Evolutionary conservation across 2,888 invertebrate species (phyloP), one percentile per base, ranked within the genome.

Genomic region (Ophioninae sp.): DNA sequence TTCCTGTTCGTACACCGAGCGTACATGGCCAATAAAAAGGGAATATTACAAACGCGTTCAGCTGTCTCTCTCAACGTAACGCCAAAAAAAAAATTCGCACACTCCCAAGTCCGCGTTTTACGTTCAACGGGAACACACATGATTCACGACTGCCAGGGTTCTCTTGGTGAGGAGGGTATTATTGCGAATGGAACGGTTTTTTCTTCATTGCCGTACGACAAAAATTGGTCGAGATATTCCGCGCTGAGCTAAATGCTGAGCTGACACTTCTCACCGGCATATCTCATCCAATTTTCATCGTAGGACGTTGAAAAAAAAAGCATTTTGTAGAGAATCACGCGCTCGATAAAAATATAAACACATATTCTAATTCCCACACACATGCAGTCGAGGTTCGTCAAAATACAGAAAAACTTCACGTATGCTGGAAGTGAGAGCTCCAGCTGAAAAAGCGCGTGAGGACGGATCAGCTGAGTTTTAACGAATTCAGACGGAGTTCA

Each of bases 41-140:
- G 62, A 81, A 68, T 62, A 67, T 30, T 72, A 76, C 59, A 78
- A 79, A 75, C 74, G 69, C 70, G 39, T 6, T 39, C 37, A 59
- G 57, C 7, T 7, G 57, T 70, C 7, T 70, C 20, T 70, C 50
- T 50, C 50, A 50, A 13, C 50, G 10, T 13, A 50, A 13, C 50
- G 17, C 2, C 2, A 17, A 13, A 50, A 50, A 50, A 17, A 50
- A 50, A 50, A 50, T 17, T 1, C 17, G 50, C 3, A 50, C 50
- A 2, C 30, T 1, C 30, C 30, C 3, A 30, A 30, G 50, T 44
- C 50, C 17, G 17, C 50, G 17, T 50, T 50, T 50, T 50, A 50
- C 50, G 50, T 50, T 17, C 17, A 50, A 50, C 50, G 13, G 50
- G 13, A 17, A 50, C 17, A 50, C 17, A 3, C 5, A 17, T 50